Evolutionary conservation across 64 coral and sea anemone species (phyloP).

Genomic region (Orbicella faveolata): DNA sequence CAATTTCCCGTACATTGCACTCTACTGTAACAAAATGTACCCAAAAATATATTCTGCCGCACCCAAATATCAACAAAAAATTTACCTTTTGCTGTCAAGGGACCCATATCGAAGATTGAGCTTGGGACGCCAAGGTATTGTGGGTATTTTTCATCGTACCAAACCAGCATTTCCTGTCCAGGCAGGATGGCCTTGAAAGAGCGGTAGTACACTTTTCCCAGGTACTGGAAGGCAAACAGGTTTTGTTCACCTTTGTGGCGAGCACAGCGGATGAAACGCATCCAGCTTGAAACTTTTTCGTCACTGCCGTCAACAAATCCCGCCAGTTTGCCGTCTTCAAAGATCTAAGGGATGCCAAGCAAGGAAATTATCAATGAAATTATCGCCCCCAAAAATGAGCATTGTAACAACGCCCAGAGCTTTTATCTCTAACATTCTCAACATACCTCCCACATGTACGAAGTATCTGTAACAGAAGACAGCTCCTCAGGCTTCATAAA

Average conservation of each 20-base stretch:
- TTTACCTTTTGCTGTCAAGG: neutral
- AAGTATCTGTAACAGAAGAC: constrained; percentile 1
- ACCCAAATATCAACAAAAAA: neutral
- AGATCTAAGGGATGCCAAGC: constrained; percentile 34
- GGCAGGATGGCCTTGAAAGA: constrained; percentile 55
- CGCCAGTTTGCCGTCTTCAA: constrained; percentile 30
- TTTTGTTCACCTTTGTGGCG: constrained; percentile 68
- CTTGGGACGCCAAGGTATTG: constrained; percentile 68
- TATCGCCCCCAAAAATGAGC: neutral
- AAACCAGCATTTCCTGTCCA: constrained; percentile 78
- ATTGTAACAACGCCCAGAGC: neutral
- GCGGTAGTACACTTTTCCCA: constrained; percentile 70
- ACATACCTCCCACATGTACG: constrained; percentile 64
- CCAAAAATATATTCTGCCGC: neutral
- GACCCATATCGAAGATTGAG: constrained; percentile 23
- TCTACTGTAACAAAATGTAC: neutral
- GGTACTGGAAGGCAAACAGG: constrained; percentile 66
- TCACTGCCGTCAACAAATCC: constrained; percentile 77
- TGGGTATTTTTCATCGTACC: constrained; percentile 79
- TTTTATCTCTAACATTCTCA: neutral
- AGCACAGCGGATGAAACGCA: constrained; percentile 81
- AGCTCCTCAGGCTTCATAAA: constrained; percentile 47
- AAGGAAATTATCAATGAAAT: neutral
- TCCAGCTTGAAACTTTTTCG: constrained; percentile 77
- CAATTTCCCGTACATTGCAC: neutral